phyloP scores from a whole-genome alignment of 1,140 invertebrate species.

The Macrosteles quadrilineatus region DNA sequence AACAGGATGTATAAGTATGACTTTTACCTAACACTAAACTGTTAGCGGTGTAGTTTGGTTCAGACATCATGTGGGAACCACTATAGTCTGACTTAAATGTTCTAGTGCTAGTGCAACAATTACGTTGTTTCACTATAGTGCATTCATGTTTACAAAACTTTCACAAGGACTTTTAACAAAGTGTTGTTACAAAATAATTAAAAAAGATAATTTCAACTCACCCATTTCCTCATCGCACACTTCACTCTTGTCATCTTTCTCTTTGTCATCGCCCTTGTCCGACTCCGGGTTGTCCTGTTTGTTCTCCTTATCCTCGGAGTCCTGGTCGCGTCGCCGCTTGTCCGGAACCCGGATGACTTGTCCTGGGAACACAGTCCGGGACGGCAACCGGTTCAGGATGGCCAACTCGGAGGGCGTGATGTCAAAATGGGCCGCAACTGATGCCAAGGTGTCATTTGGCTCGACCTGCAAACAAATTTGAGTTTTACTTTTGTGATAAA shows the following conservation, averaged over 20 bases:
- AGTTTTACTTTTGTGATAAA: no score
- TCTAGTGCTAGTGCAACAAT: no score
- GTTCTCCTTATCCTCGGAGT: conserved; percentile 27
- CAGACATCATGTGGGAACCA: no score
- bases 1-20: no score
- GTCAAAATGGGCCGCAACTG: conserved; percentile 94
- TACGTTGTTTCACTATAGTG: no score
- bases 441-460: conserved; percentile 89
- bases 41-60: no score
- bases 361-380: conserved; percentile 91
- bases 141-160: no score
- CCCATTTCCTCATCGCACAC: conserved; percentile 37
- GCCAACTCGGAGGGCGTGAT: conserved; percentile 96
- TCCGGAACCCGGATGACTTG: conserved; percentile 87
- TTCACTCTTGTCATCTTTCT: conserved; percentile 35
- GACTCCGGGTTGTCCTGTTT: conserved; percentile 33
- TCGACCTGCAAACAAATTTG: conserved; percentile 66
- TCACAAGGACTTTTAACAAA: no score
- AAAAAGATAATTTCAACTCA: not conserved
- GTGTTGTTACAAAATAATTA: no score
- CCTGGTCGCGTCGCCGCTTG: conserved; percentile 51
- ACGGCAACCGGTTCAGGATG: conserved; percentile 88
- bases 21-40: no score
- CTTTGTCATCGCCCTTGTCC: conserved; percentile 31
- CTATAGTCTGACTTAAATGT: no score